Base-by-base conservation (phyloP, 2,797 vertebrate species). In the Pempheris klunzingeri region DNA sequence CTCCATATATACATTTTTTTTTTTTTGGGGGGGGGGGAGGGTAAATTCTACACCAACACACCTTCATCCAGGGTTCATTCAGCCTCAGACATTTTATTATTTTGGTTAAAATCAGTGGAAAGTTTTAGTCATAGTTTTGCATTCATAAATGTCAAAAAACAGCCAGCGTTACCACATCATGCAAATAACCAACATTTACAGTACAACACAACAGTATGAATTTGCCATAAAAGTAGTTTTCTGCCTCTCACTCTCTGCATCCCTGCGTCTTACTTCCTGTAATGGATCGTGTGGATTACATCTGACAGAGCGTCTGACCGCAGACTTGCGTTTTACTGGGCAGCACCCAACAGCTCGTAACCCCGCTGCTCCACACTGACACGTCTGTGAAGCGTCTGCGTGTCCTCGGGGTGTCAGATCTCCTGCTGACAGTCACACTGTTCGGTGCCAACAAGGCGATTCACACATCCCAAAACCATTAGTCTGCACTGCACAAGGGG, bases 391-490 rank as follows among this genome's bases (percentile, higher is more conserved):
- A 80, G 41, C 7, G 50, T 71, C 80, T 74, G 24, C 5, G 34
- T 47, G 71, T 62, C 76, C 65, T 76, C 3, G 0, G 57, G 39
- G 85, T 14, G 75, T 83, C 73, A 4, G 69, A 70, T 46, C 72
- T 41, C 81, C 83, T 1, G 73, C 83, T 62, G 65, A 69, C 65
- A 52, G 55, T 69, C 71, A 13, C 73, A 18, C 72, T 1, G 49
- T 22, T 72, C 32, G 53, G 7, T 83, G 86, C 83, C 84, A 72
- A 74, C 73, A 3, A 75, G 44, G 74, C 69, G 11, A 62, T 59
- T 50, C 65, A 46, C 72, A 76, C 88, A 85, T 87, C 72, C 32
- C 69, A 15, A 53, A 86, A n/a, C 77, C 53, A 75, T 88, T 77
- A 72, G 65, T 71, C 71, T 74, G 66, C 32, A 2, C 65, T 20